phyloP scores from a whole-genome alignment of 2,888 invertebrate genomes.

The Napeogenes inachia region DNA sequence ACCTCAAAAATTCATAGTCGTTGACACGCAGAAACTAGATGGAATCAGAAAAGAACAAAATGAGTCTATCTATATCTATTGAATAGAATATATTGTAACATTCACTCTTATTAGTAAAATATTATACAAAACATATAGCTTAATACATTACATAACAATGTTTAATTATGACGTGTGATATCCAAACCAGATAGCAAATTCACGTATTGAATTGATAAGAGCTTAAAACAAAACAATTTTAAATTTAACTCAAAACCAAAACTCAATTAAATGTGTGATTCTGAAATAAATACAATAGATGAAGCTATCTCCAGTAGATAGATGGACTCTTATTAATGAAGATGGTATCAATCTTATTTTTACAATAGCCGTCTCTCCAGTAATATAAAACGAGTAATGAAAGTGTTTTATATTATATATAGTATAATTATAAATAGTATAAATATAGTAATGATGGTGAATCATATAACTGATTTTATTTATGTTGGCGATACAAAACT shows the following conservation, averaged over 20 bases:
- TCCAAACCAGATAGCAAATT: no score
- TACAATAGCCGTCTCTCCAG: neutral
- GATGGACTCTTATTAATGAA: slow-evolving; percentile 1
- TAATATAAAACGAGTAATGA: slow-evolving; percentile 1
- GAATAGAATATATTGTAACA: no score
- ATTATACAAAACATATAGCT: neutral
- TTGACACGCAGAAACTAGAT: slow-evolving; percentile 35
- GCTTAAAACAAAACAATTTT: no score
- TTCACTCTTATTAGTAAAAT: no score
- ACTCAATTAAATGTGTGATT: neutral
- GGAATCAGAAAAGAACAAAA: slow-evolving; percentile 50
- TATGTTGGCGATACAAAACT: neutral
- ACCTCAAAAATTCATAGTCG: slow-evolving; percentile 61
- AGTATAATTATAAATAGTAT: no score
- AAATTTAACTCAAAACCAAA: neutral
- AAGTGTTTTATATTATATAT: neutral
- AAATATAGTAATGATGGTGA: neutral
- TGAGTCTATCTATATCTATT: neutral
- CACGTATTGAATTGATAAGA: no score
- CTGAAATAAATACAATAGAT: slow-evolving; percentile 1
- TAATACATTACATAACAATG: neutral
- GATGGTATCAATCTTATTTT: slow-evolving; percentile 4
- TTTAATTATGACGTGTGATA: no score
- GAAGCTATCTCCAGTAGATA: neutral
- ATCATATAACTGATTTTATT: neutral